These are phyloP conservation scores for Enteromius treurensis DNA, from an alignment of 2,797 vertebrate species.

Conservation along the genomic window DNA sequence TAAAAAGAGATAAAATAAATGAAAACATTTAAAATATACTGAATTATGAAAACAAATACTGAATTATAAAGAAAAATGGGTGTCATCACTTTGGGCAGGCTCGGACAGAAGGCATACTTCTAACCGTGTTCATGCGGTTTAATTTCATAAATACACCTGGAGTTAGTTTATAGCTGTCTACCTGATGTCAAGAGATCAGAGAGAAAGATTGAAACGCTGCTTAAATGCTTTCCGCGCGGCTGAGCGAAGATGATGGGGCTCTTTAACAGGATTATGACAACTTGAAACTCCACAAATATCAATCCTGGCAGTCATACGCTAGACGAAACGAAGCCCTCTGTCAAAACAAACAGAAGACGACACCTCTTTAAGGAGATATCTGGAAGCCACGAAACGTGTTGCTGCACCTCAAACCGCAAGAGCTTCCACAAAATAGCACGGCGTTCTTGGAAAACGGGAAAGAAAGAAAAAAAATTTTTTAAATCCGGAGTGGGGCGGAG, in stretches of 20 bases:
- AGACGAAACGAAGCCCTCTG: constrained; percentile 6
- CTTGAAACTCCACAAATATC: constrained; percentile 8
- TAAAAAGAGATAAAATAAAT: background rate
- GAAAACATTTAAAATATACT: background rate
- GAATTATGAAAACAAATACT: background rate
- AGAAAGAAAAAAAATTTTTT: background rate
- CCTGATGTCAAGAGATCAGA: constrained; percentile 6
- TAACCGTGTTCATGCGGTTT: background rate
- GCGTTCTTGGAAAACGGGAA: background rate
- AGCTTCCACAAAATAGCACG: background rate
- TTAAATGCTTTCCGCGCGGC: background rate
- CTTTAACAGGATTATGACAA: constrained; percentile 34
- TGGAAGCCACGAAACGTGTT: constrained; percentile 6
- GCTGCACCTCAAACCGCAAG: background rate
- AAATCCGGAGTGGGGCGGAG: constrained; percentile 25
- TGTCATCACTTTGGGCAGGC: background rate
- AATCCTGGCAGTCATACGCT: background rate
- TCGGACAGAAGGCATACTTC: background rate
- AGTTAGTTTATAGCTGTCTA: background rate
- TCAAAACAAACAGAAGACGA: constrained; percentile 15
- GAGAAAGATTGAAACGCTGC: constrained; percentile 3
- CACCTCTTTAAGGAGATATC: constrained; percentile 16
- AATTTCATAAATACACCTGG: constrained; percentile 26
- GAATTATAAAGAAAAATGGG: background rate
- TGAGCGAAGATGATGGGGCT: constrained; percentile 8